phyloP scores from a whole-genome alignment of 2,113 vertebrate species.

The Trachemys scripta region DNA sequence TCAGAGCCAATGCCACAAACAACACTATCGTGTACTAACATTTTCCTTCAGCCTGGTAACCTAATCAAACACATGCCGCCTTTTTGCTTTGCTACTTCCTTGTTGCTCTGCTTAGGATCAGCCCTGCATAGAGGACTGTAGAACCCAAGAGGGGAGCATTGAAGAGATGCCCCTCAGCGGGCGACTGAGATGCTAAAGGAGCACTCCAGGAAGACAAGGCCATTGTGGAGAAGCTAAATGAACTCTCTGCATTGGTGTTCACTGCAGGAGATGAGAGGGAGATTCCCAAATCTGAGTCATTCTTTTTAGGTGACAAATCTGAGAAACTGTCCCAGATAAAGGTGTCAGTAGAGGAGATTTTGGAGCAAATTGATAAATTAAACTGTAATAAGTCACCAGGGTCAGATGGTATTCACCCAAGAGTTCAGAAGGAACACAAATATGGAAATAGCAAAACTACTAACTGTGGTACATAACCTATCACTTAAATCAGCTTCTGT shows the following conservation, averaged over 20 bases:
- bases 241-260: not conserved
- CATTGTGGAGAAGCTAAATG: not conserved
- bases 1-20: not conserved
- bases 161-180: not conserved
- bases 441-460: not conserved
- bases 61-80: not conserved
- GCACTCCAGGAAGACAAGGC: not conserved
- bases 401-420: not conserved
- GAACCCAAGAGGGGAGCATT: not conserved
- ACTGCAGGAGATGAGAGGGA: not conserved
- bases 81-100: not conserved
- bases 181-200: not conserved
- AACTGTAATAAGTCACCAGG: not conserved
- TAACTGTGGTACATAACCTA: not conserved
- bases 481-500: not conserved
- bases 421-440: not conserved
- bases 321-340: not conserved
- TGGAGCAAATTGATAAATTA: not conserved
- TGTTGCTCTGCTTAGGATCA: not conserved
- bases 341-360: not conserved
- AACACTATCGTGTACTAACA: not conserved
- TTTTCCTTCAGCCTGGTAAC: not conserved
- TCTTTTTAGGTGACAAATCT: not conserved
- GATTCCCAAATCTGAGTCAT: not conserved
- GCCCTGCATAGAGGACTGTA: rapidly evolving